These are phyloP conservation scores for Stomatorhinus walkeri DNA, from an alignment of 2,797 vertebrate species.

Conservation along the genomic window DNA sequence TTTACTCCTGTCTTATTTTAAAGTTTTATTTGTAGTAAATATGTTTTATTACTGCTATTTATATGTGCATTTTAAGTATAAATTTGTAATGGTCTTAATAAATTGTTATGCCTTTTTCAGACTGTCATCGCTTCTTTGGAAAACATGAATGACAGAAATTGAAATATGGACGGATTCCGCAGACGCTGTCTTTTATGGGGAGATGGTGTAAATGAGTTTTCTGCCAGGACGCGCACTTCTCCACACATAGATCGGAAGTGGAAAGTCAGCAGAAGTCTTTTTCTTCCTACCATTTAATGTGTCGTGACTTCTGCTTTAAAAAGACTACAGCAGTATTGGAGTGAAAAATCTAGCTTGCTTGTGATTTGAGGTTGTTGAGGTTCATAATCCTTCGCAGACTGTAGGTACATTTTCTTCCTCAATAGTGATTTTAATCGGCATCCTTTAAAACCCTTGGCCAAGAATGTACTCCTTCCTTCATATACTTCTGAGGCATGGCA, in stretches of 20 bases:
- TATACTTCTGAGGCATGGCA: background rate
- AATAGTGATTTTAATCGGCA: background rate
- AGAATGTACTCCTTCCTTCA: background rate
- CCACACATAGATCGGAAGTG: background rate
- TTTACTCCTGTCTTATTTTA: background rate
- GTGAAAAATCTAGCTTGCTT: background rate
- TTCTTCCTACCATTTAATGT: background rate
- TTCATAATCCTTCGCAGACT: background rate
- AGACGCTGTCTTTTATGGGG: background rate
- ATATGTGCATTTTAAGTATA: background rate
- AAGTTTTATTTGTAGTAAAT: background rate
- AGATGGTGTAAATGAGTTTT: background rate
- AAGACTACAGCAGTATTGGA: background rate
- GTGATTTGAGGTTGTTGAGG: background rate
- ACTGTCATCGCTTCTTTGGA: background rate
- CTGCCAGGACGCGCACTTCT: background rate
- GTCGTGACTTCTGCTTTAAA: background rate
- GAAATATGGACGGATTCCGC: background rate
- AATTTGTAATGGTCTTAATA: slow-evolving; percentile 13
- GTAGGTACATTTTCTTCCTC: background rate
- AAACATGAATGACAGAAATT: background rate
- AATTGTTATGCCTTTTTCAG: background rate
- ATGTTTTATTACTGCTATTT: background rate
- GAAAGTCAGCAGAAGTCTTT: background rate
- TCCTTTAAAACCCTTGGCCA: background rate